Base-by-base conservation (phyloP, 2,113 vertebrate genomes). In the Colistium nudipinnis region DNA sequence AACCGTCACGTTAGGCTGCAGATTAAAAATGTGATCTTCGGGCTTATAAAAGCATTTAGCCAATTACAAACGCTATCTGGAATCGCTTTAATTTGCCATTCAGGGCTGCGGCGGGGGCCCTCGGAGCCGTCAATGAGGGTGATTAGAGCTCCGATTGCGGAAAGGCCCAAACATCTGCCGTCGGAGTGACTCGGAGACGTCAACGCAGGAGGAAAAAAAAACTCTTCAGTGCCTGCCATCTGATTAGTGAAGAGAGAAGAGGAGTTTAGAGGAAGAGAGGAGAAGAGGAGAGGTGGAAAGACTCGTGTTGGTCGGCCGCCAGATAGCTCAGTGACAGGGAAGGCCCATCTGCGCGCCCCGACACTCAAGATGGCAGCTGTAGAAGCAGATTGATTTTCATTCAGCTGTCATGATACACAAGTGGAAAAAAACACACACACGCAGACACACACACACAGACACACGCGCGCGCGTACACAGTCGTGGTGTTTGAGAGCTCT, bases 381-480 rank as follows among this genome's bases (percentile, higher is more conserved):
- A 85, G 86, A 90, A 89, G 89, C 86, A 86, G 86, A 87, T 90
- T 90, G 89, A 90, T 91, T 89, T 91, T 81, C 86, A 91, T 90
- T 91, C 88, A 89, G 78, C 88, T 87, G 85, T 84, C 81, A 83
- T 75, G 74, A 86, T 83, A 82, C 83, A 84, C 85, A 84, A 86
- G 82, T 87, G 82, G 81, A 70, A 62, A 60, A n/a, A n/a, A 27
- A 41, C 69, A 60, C 49, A 24, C 48, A 43, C 20, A 53, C 73
- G 41, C 68, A 47, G 30, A 61, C 80, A 55, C 72, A 77, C 47
- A 59, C 76, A 33, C 45, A 49, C 69, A 47, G 36, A 47, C 62
- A 67, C 49, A 76, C 47, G 36, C 64, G 39, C 56, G 54, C 70
- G 61, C 75, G 60, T 74, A 78, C 84, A 80, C 77, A 87, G 80